Base-by-base conservation (phyloP, 2,113 vertebrate species). In the Urocitellus parryii region DNA sequence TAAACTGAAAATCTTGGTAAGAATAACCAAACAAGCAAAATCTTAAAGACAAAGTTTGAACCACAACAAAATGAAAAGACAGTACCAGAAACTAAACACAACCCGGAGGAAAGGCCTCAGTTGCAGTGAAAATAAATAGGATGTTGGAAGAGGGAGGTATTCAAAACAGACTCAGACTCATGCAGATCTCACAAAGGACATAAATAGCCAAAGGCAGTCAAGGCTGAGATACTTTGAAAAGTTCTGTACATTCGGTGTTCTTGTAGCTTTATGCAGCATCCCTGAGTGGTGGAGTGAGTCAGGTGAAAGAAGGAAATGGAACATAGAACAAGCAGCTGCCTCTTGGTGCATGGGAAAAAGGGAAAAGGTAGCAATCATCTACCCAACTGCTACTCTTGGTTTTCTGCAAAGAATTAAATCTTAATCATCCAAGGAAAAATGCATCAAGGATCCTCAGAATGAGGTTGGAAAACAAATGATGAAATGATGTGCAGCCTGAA, bases 391-490 rank as follows among this genome's bases (percentile, higher is more conserved):
- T 58, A 4, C 32, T 45, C 88, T 42, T 51, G 45, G 20, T 8
- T 63, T 3, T 73, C 37, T 13, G 32, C 37, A 7, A 39, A 74
- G 42, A 65, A 63, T 24, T 61, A 20, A 16, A 1, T 16, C 29
- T 73, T 82, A 45, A 18, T 73, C 1, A 18, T 73, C 29, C 65
- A 7, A 58, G 8, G 24, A 74, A n/a, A 37, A 22, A 22, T 29
- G 4, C 5, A 4, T 48, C 32, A 51, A 27, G 13, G 13, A 8
- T 9, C 37, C 68, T 29, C 20, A 8, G 1, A 3, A 2, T 16
- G 45, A 63, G 4, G 42, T 67, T 14, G 13, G 11, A 65, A 90
- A 73, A 32, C 18, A 42, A 88, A 24, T 24, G 27, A 24, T 51
- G 3, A 42, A 34, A 34, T 8, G 25, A 29, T 5, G 7, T 24